phyloP scores from a whole-genome alignment of 2,888 invertebrate species.

The Pheosia gnoma region DNA sequence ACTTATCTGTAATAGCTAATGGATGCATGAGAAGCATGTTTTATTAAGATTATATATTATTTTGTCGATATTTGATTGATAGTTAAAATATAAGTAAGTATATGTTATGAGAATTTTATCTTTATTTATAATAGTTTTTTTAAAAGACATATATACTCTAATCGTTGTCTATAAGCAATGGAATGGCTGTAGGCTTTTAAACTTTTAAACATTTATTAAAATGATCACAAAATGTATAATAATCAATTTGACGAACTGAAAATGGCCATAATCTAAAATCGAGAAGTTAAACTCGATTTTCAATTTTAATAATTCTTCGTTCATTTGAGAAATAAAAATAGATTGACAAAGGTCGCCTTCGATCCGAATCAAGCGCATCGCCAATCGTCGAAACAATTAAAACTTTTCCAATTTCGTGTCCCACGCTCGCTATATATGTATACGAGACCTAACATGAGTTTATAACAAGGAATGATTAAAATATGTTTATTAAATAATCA shows the following conservation, averaged over 20 bases:
- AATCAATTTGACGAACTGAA: slow-evolving; percentile 1
- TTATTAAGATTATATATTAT: too few relatives aligned
- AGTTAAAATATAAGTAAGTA: too few relatives aligned
- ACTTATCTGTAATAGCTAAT: background rate
- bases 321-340: slow-evolving; percentile 8
- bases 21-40: background rate
- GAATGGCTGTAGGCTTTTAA: too few relatives aligned
- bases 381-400: slow-evolving; percentile 29
- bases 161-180: too few relatives aligned
- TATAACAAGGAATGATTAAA: too few relatives aligned
- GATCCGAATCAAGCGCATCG: slow-evolving; percentile 15
- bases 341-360: slow-evolving; percentile 8
- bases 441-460: background rate
- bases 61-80: too few relatives aligned
- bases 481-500: too few relatives aligned
- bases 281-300: background rate
- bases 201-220: too few relatives aligned
- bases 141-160: too few relatives aligned
- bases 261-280: background rate
- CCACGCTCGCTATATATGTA: slow-evolving; percentile 12
- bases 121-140: too few relatives aligned
- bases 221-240: background rate
- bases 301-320: background rate
- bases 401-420: slow-evolving; percentile 36
- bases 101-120: too few relatives aligned